A percentile compares a stretch with the other conserved stretches of the same genome.
Evolutionary conservation across 2,888 invertebrate species (phyloP).

Genomic region (Neoitamus cyanurus): DNA sequence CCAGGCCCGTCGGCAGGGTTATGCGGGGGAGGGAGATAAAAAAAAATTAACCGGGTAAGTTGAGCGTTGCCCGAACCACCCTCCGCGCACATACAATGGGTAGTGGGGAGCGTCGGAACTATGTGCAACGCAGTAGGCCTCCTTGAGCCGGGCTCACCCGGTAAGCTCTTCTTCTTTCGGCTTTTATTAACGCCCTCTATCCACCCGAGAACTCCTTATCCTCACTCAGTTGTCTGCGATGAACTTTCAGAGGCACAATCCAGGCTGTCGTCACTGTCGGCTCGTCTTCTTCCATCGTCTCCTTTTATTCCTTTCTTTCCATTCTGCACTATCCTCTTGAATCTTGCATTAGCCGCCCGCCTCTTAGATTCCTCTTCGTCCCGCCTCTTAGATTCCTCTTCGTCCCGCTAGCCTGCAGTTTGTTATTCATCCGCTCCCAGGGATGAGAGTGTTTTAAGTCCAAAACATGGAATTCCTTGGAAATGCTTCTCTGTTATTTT

Average conservation of each 20-base stretch:
- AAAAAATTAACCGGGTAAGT: constrained; percentile 3
- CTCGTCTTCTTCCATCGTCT: not conserved
- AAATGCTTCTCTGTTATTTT: constrained; percentile 1
- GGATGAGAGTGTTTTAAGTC: not conserved
- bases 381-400: not conserved
- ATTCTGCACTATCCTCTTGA: constrained; percentile 9
- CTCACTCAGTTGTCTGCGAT: constrained; percentile 9
- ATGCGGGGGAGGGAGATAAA: not conserved
- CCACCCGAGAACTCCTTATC: not conserved
- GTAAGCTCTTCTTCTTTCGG: not conserved
- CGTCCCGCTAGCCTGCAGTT: not conserved
- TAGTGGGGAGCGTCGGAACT: not conserved
- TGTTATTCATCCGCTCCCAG: not conserved
- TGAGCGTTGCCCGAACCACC: not conserved
- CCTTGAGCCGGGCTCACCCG: not conserved
- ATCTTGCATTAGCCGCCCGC: constrained; percentile 2
- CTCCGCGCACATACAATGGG: not conserved
- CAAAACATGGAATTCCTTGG: constrained; percentile 11
- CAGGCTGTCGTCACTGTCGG: not conserved
- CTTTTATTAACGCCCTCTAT: constrained; percentile 16
- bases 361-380: not conserved
- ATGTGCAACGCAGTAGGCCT: not conserved
- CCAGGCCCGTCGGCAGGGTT: not conserved
- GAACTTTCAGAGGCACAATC: constrained; percentile 13
- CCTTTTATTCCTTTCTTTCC: not conserved